Evolutionary conservation across 2,797 vertebrate genomes (phyloP).

Genomic region (Tapera naevia): DNA sequence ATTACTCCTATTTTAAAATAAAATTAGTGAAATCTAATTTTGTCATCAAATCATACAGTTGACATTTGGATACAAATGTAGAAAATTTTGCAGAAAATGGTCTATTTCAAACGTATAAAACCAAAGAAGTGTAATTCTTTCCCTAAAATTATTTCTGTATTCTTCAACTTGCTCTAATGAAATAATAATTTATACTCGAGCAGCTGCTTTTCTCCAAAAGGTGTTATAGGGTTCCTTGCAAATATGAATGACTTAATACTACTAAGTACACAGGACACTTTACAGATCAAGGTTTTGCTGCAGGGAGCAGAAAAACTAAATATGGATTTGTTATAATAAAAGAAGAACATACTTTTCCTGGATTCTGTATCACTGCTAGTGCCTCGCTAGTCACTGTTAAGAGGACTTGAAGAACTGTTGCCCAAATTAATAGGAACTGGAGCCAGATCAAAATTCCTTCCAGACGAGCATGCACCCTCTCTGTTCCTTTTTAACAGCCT

Average conservation of each 20-base stretch:
- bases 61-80: background rate
- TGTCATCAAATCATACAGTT: background rate
- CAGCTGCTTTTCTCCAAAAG: background rate
- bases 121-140: background rate
- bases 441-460: background rate
- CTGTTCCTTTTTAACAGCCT: background rate
- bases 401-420: background rate
- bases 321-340: background rate
- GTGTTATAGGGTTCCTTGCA: background rate
- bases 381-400: background rate
- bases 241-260: background rate
- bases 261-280: background rate
- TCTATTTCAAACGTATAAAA: background rate
- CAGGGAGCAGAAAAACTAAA: background rate
- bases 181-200: background rate
- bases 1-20: background rate
- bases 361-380: background rate
- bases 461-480: background rate
- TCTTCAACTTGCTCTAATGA: background rate
- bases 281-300: background rate
- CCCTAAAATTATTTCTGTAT: background rate
- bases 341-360: background rate
- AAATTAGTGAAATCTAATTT: background rate
- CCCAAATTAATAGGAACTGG: background rate
- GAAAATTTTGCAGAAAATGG: background rate